Base-by-base conservation (phyloP, 2,113 vertebrate genomes). In the Poecile atricapillus region DNA sequence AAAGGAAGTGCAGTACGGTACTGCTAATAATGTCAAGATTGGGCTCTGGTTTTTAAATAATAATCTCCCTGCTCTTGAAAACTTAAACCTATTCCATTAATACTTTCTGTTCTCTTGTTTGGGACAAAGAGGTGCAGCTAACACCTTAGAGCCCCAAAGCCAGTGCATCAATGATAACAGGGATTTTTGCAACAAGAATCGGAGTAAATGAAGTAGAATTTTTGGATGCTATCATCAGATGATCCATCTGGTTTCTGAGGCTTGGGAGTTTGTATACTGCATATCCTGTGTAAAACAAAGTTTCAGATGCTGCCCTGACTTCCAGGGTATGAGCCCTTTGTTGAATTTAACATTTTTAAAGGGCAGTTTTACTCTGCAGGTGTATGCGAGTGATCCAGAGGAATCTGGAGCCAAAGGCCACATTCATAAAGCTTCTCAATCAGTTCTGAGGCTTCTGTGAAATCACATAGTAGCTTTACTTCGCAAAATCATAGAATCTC, bases 121-220 rank as follows among this genome's bases (percentile, higher is more conserved):
- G 58, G 23, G 25, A 30, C 46, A 11, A 74, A 28, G 13, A 79
- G 22, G 5, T 22, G 10, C 1, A 3, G 20, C 21, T 76, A 67
- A 67, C 23, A 25, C 13, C 28, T 49, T 1, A 0, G 13, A 52
- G 44, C 18, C 59, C 49, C 65, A 30, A 3, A 43, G 33, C 23
- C 31, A 58, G 46, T 16, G n/a, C 10, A 3, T 15, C 9, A 47
- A 14, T 0, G 3, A 11, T 19, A 44, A 41, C 0, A 0, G 20
- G 33, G 30, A 24, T 50, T 67, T 82, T 13, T 64, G 4, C 37
- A 44, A 55, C 6, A 21, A n/a, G 14, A 47, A 50, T 41, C 0
- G 0, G 43, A 69, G 5, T 28, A 11, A 80, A 65, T 30, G 6
- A 73, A 73, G 19, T 50, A 35, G 17, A 53, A 28, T 10, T 90